These are phyloP conservation scores for Cyphomyrus plagiostoma DNA, from an alignment of 2,113 vertebrate genomes.

Conservation along the genomic window DNA sequence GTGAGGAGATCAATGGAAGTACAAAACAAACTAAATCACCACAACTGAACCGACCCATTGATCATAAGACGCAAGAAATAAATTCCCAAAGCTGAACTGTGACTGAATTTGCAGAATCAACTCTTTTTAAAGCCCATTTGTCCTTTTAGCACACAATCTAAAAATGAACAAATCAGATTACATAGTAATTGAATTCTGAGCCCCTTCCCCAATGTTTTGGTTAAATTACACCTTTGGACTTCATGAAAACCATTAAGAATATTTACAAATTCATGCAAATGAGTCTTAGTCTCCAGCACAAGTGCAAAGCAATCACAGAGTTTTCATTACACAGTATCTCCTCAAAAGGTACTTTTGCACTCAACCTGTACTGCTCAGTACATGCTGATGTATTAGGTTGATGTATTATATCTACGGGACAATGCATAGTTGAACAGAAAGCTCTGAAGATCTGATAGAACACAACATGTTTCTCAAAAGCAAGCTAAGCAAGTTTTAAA, in stretches of 20 bases:
- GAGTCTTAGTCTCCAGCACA: background rate
- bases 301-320: background rate
- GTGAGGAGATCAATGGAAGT: constrained; percentile 37
- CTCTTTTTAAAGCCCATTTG: background rate
- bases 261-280: background rate
- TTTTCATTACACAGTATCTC: background rate
- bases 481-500: constrained; percentile 3
- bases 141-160: background rate
- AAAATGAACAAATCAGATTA: background rate
- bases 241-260: background rate
- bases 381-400: background rate
- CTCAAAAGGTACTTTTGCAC: background rate
- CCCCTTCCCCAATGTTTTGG: background rate
- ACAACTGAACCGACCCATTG: constrained; percentile 37
- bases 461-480: background rate
- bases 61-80: constrained; percentile 37
- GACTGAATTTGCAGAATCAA: constrained; percentile 42
- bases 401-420: background rate
- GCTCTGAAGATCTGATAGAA: background rate
- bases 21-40: constrained; percentile 42
- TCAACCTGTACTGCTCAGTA: background rate
- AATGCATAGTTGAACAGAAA: background rate
- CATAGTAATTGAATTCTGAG: background rate
- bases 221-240: background rate
- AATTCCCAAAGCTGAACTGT: constrained; percentile 31